Percentiles rank a stretch among this genome's conserved stretches.
Conservation (phyloP, 2,113 vertebrate genomes). For the Sminthopsis crassicaudata region DNA sequence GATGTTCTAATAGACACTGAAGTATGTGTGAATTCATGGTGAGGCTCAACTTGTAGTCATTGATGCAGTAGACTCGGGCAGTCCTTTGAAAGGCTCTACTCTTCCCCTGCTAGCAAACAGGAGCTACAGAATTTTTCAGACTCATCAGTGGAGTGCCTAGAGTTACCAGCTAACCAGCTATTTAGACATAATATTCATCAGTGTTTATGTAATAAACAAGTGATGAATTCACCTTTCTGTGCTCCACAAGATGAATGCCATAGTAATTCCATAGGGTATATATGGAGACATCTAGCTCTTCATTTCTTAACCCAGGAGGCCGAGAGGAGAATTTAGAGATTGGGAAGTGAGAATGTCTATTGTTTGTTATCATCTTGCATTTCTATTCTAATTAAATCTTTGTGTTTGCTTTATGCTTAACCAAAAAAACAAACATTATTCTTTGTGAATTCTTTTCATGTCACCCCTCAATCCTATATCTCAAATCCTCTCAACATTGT, state of each 20-base stretch:
- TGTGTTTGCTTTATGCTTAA: not conserved
- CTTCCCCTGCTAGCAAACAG: not conserved
- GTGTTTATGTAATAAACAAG: not conserved
- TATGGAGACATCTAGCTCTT: not conserved
- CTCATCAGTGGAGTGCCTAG: not conserved
- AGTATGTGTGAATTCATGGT: not conserved
- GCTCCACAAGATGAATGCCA: not conserved
- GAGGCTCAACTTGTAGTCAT: not conserved
- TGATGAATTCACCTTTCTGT: not conserved
- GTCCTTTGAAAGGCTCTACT: not conserved
- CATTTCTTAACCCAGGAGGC: not conserved
- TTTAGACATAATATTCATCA: not conserved
- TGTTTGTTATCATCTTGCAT: not conserved
- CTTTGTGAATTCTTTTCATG: not conserved
- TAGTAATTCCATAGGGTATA: not conserved
- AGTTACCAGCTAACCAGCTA: not conserved
- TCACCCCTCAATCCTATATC: not conserved
- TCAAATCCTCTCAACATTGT: not conserved
- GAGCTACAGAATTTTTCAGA: not conserved
- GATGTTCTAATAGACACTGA: not conserved
- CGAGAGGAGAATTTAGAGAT: not conserved
- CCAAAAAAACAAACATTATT: not conserved
- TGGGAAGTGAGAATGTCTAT: not conserved
- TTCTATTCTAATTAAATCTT: not conserved
- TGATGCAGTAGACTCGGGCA: not conserved